Conservation (phyloP, 2,113 vertebrate species). For the Caranx melampygus region DNA sequence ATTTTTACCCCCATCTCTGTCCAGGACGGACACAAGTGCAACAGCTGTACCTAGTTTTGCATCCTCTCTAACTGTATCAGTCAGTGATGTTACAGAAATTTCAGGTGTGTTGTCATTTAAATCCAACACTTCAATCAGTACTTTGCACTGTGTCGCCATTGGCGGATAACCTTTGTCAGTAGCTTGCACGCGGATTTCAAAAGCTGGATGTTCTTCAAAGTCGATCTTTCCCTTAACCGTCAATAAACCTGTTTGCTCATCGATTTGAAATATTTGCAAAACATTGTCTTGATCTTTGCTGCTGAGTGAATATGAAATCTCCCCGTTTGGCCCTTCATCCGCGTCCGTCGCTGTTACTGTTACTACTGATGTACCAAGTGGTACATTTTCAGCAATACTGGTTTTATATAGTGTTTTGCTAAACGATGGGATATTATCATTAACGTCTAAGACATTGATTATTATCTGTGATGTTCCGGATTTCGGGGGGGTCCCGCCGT, state of each 20-base stretch:
- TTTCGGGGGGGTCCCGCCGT: conserved; percentile 74
- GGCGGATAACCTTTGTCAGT: conserved; percentile 61
- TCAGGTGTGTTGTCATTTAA: conserved; percentile 84
- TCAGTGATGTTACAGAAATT: conserved; percentile 79
- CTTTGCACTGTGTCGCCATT: conserved; percentile 59
- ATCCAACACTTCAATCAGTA: conserved; percentile 69
- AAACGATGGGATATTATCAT: conserved; percentile 77
- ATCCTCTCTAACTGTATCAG: conserved; percentile 84
- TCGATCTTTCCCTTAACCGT: conserved; percentile 73
- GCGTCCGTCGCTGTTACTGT: conserved; percentile 71
- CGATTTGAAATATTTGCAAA: conserved; percentile 72
- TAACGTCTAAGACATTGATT: conserved; percentile 69
- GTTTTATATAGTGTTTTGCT: conserved; percentile 65
- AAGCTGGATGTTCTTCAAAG: conserved; percentile 55
- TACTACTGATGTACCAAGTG: conserved; percentile 50
- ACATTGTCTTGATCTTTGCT: conserved; percentile 34
- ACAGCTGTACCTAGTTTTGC: conserved; percentile 83
- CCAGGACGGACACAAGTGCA: conserved; percentile 85
- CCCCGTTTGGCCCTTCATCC: conserved; percentile 71
- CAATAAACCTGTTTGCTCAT: conserved; percentile 76
- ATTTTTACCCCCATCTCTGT: conserved; percentile 86
- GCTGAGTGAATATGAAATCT: conserved; percentile 60
- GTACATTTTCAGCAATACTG: conserved; percentile 64
- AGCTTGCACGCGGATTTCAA: conserved; percentile 74
- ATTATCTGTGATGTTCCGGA: conserved; percentile 72